phyloP scores from a whole-genome alignment of 2,113 vertebrate genomes.

The Ammodytes dubius region DNA sequence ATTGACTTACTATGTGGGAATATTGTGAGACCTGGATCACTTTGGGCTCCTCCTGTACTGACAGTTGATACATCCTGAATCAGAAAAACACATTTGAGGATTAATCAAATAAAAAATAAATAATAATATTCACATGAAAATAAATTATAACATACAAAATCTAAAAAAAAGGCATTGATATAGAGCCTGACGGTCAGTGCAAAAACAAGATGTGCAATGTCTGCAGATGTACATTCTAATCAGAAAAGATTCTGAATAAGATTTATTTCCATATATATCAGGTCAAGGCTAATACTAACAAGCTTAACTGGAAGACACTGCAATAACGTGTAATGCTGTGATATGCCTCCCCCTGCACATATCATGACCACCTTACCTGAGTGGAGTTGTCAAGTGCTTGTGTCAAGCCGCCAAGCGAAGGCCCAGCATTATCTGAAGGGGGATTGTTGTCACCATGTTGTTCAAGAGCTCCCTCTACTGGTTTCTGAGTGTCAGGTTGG shows the following conservation, averaged over 20 bases:
- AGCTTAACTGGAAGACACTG: not conserved
- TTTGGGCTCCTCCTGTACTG: not conserved
- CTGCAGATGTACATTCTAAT: too few species aligned
- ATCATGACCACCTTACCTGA: constrained; percentile 37
- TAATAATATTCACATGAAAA: too few species aligned
- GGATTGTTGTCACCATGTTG: not conserved
- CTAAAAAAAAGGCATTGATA: too few species aligned
- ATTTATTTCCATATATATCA: not conserved
- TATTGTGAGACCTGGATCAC: constrained; percentile 7
- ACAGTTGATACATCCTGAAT: constrained; percentile 47
- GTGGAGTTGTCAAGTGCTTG: not conserved
- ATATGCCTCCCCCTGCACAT: not conserved
- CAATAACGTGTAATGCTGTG: not conserved
- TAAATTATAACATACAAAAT: too few species aligned
- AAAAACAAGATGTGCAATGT: too few species aligned
- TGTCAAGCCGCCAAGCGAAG: not conserved
- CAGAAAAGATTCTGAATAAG: not conserved
- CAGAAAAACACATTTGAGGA: constrained; percentile 4
- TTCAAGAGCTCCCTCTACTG: constrained; percentile 32
- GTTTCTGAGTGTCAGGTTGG: not conserved
- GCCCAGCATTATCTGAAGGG: not conserved
- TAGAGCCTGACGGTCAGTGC: too few species aligned
- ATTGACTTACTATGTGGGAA: constrained; percentile 62
- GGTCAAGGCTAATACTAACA: not conserved
- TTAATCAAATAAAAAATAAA: not conserved